Evolutionary conservation across 1,140 invertebrate species (phyloP).

Genomic region (Cardiocondyla obscurior): DNA sequence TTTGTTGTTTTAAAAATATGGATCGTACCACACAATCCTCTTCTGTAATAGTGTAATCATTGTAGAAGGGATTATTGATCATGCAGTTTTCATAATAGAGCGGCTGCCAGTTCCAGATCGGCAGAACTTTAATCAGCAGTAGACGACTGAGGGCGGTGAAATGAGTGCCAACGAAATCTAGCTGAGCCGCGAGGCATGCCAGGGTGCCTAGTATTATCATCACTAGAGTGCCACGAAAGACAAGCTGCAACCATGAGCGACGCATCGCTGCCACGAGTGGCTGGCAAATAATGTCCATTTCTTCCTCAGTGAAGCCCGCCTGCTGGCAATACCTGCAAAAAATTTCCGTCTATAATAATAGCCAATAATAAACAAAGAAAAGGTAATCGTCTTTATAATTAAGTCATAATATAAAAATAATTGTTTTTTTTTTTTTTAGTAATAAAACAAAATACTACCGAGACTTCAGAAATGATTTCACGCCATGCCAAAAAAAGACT

Average conservation of each 20-base stretch:
- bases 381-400: neutral
- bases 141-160: constrained; percentile 87
- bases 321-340: constrained; percentile 87
- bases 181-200: constrained; percentile 81
- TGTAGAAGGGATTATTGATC: constrained; percentile 87
- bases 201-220: constrained; percentile 81
- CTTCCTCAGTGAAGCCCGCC: constrained; percentile 87
- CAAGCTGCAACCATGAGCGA: constrained; percentile 85
- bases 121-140: constrained; percentile 88
- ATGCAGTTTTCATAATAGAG: constrained; percentile 90
- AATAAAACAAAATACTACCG: neutral
- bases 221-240: constrained; percentile 83
- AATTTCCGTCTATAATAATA: neutral
- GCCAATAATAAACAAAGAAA: neutral
- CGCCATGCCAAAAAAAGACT: neutral
- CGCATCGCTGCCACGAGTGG: constrained; percentile 86
- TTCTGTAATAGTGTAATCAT: constrained; percentile 82
- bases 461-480: neutral
- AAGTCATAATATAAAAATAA: no score
- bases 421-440: no score
- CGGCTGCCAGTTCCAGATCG: constrained; percentile 92
- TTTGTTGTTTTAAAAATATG: neutral
- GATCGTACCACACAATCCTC: constrained; percentile 86
- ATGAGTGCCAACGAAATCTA: constrained; percentile 85
- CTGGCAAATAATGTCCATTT: constrained; percentile 88